These are phyloP conservation scores for Heptranchias perlo DNA, from an alignment of 2,113 vertebrate species.

Conservation along the genomic window DNA sequence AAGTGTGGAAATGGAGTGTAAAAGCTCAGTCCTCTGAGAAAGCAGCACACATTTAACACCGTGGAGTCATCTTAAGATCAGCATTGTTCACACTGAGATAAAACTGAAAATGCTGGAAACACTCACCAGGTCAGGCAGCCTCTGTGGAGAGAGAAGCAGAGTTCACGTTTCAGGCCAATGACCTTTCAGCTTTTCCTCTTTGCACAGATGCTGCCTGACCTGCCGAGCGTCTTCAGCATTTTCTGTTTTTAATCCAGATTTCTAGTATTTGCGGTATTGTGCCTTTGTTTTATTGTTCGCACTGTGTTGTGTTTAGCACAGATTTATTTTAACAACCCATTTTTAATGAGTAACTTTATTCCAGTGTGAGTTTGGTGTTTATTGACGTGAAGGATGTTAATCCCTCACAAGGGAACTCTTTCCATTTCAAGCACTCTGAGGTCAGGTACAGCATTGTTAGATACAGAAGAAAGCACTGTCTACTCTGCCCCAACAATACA, in stretches of 20 bases:
- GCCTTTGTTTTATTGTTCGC: neutral
- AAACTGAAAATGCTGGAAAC: neutral
- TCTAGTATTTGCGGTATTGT: neutral
- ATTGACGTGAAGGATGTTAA: neutral
- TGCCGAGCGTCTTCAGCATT: neutral
- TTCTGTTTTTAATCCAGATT: neutral
- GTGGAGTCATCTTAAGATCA: neutral
- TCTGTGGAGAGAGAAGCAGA: neutral
- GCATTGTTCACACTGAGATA: neutral
- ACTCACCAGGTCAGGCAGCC: no score
- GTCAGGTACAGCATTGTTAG: neutral
- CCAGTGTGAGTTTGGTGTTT: neutral
- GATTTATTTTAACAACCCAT: no score
- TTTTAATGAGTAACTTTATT: neutral
- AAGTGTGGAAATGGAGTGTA: neutral
- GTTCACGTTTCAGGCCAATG: neutral
- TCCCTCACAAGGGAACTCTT: neutral
- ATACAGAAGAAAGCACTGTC: neutral
- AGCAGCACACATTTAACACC: neutral
- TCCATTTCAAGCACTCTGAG: neutral
- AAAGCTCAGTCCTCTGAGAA: neutral
- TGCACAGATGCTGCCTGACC: neutral
- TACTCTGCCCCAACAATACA: neutral
- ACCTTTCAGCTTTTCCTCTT: neutral
- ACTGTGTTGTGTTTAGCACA: neutral